Evolutionary conservation across 2,888 invertebrate genomes (phyloP).

Genomic region (Clepsis dumicolana): DNA sequence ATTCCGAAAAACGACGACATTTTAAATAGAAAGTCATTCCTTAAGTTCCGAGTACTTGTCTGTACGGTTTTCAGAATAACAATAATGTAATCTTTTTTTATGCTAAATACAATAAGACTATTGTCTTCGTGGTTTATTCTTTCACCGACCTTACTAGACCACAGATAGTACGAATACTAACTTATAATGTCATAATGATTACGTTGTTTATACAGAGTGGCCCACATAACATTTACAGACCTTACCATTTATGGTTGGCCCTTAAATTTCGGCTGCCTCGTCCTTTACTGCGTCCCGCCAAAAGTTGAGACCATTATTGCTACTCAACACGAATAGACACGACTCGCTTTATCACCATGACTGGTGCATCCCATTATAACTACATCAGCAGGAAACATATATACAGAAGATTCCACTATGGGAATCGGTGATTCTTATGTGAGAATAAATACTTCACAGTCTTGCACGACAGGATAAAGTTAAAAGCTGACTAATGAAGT

Average conservation of each 20-base stretch:
- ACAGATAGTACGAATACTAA: background rate
- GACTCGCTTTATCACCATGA: background rate
- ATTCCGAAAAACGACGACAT: background rate
- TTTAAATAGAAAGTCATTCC: background rate
- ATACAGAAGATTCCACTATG: background rate
- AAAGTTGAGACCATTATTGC: background rate
- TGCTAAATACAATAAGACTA: constrained; percentile 32
- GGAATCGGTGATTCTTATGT: no score
- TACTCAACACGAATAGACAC: background rate
- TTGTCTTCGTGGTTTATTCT: constrained; percentile 20
- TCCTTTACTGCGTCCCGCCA: background rate
- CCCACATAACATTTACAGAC: background rate
- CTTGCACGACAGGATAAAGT: no score
- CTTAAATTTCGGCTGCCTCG: background rate
- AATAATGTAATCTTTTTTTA: constrained; percentile 1
- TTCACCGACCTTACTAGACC: background rate
- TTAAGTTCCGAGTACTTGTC: background rate
- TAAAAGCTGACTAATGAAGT: no score
- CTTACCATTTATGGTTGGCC: background rate
- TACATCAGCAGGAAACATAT: background rate
- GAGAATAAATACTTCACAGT: no score
- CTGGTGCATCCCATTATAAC: background rate
- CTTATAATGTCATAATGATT: background rate
- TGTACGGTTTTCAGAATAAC: background rate
- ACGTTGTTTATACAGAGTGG: background rate